phyloP scores from a whole-genome alignment of 2,797 vertebrate species.

The Glyptemys insculpta region DNA sequence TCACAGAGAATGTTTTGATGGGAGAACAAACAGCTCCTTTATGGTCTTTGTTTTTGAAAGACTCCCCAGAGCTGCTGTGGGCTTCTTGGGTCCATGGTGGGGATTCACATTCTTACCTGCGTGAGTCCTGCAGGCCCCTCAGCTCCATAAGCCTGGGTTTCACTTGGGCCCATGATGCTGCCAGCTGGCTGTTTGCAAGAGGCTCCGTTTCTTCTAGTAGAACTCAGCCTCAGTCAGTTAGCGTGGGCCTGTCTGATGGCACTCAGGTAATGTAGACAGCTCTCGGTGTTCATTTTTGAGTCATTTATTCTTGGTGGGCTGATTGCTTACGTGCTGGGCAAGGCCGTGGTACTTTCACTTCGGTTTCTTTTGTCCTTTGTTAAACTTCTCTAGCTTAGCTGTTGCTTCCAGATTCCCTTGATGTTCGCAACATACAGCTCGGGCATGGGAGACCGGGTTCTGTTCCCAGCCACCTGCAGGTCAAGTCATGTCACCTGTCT shows the following conservation, averaged over 20 bases:
- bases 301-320: background rate
- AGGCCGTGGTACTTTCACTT: background rate
- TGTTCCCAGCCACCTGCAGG: background rate
- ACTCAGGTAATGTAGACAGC: background rate
- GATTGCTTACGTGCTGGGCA: background rate
- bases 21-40: background rate
- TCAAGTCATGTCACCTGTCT: background rate
- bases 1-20: background rate
- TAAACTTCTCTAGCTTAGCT: background rate
- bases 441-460: background rate
- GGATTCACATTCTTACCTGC: background rate
- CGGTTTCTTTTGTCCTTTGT: background rate
- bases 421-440: background rate
- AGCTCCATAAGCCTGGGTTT: background rate
- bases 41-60: background rate
- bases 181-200: background rate
- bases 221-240: background rate
- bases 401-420: background rate
- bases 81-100: background rate
- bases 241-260: background rate
- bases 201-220: background rate
- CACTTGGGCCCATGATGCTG: background rate
- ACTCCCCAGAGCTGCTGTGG: background rate
- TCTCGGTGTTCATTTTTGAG: background rate
- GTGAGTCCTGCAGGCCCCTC: background rate